Conservation (phyloP, 2,888 invertebrate species). For the Drosophila phalerata region DNA sequence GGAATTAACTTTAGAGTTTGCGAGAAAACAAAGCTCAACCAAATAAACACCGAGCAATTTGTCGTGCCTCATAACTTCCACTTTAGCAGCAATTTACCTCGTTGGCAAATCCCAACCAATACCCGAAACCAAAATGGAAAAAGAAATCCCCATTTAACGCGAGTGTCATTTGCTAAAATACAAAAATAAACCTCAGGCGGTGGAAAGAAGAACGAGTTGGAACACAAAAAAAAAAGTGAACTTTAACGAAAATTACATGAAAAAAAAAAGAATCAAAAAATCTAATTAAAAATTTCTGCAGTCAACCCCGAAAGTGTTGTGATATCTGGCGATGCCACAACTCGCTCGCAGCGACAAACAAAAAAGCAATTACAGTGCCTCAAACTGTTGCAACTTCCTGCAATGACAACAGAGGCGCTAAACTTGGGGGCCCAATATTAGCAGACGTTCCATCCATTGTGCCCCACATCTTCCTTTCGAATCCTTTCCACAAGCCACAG, state of each 20-base stretch:
- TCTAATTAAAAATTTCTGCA: conserved; percentile 78
- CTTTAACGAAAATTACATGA: conserved; percentile 51
- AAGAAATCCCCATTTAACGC: conserved; percentile 59
- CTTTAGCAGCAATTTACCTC: conserved; percentile 60
- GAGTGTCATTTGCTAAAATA: conserved; percentile 71
- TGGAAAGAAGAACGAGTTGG: neutral
- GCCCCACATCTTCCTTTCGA: neutral
- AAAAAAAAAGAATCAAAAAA: conserved; percentile 60
- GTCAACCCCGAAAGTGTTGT: conserved; percentile 27
- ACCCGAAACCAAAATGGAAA: conserved; percentile 4
- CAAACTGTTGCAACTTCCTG: conserved; percentile 81
- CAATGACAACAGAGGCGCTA: conserved; percentile 73
- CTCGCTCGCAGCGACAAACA: conserved; percentile 65
- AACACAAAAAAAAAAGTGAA: conserved; percentile 12
- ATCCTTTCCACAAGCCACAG: conserved; percentile 32
- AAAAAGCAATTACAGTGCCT: conserved; percentile 83
- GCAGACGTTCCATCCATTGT: conserved; percentile 32
- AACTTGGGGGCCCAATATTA: conserved; percentile 68
- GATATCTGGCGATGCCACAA: neutral
- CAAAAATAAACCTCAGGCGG: conserved; percentile 68
- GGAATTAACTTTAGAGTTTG: conserved; percentile 23
- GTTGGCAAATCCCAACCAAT: conserved; percentile 51
- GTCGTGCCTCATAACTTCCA: conserved; percentile 65
- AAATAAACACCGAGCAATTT: conserved; percentile 51
- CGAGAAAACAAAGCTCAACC: neutral